Evolutionary conservation across 1,140 invertebrate species (phyloP).

Genomic region (Manduca sexta): DNA sequence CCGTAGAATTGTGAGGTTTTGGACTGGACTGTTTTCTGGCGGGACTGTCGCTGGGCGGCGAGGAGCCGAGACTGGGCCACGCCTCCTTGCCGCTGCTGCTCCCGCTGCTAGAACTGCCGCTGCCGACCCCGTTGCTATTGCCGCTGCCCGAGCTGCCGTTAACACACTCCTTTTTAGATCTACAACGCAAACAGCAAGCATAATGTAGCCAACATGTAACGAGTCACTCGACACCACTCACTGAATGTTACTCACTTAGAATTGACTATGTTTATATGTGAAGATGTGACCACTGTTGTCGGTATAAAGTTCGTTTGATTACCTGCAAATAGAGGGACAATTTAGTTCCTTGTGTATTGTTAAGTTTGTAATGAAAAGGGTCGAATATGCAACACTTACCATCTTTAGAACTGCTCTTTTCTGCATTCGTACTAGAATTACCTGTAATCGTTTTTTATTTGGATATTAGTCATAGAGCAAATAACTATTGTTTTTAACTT

Average conservation of each 20-base stretch:
- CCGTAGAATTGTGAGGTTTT: slow-evolving; percentile 41
- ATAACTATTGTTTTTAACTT: no score
- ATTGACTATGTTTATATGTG: slow-evolving; percentile 72
- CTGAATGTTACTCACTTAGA: slow-evolving; percentile 59
- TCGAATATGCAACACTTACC: slow-evolving; percentile 27
- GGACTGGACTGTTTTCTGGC: slow-evolving; percentile 50
- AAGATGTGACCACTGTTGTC: slow-evolving; percentile 68
- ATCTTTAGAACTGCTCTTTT: slow-evolving; percentile 67
- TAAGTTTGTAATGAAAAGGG: no score
- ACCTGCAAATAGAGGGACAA: slow-evolving; percentile 36
- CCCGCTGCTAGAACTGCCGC: slow-evolving; percentile 38
- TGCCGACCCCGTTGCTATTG: slow-evolving; percentile 35
- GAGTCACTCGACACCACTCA: not conserved
- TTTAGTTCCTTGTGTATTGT: not conserved
- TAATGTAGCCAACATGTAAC: not conserved
- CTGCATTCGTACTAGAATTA: slow-evolving; percentile 67
- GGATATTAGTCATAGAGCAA: no score
- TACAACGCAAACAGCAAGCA: slow-evolving; percentile 16
- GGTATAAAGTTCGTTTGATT: slow-evolving; percentile 70
- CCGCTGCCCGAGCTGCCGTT: slow-evolving; percentile 24
- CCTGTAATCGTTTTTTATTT: slow-evolving; percentile 32
- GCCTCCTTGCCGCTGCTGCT: slow-evolving; percentile 74
- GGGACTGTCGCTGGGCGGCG: slow-evolving; percentile 62
- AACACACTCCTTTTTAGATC: slow-evolving; percentile 51
- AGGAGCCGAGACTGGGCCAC: slow-evolving; percentile 77